These are phyloP conservation scores for Psilopsiagon aymara DNA, from an alignment of 2,113 vertebrate genomes.

Conservation along the genomic window DNA sequence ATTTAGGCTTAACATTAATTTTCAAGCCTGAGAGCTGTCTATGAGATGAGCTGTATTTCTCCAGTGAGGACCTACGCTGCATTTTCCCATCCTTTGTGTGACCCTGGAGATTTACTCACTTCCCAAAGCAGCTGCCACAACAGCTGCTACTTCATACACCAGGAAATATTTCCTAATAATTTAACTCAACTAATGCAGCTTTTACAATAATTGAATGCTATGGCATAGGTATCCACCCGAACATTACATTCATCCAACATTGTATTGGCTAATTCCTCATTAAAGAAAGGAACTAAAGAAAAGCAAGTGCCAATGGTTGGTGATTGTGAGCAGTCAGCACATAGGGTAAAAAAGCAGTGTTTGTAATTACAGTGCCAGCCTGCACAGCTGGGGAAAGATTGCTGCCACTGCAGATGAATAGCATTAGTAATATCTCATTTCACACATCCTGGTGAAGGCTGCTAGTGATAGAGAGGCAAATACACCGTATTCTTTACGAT, in stretches of 20 bases:
- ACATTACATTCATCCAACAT: background rate
- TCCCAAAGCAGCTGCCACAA: background rate
- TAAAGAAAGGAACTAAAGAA: background rate
- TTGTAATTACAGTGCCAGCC: background rate
- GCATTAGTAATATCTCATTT: slow-evolving; percentile 27
- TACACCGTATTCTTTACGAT: background rate
- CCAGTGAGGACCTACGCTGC: background rate
- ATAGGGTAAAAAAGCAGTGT: background rate
- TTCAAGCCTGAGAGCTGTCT: background rate
- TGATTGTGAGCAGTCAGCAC: background rate
- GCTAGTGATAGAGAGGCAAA: background rate
- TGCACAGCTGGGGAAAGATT: background rate
- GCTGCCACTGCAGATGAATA: background rate
- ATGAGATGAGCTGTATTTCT: background rate
- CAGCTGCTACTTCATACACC: background rate
- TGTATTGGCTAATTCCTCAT: background rate
- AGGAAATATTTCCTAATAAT: slow-evolving; percentile 11
- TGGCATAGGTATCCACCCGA: background rate
- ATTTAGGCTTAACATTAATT: background rate
- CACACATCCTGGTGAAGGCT: background rate
- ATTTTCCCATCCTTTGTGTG: background rate
- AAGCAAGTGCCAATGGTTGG: background rate
- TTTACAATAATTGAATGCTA: background rate
- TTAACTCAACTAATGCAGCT: slow-evolving; percentile 4
- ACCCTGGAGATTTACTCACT: background rate